Base-by-base conservation (phyloP, 2,113 vertebrate species). In the Dasyprocta punctata region DNA sequence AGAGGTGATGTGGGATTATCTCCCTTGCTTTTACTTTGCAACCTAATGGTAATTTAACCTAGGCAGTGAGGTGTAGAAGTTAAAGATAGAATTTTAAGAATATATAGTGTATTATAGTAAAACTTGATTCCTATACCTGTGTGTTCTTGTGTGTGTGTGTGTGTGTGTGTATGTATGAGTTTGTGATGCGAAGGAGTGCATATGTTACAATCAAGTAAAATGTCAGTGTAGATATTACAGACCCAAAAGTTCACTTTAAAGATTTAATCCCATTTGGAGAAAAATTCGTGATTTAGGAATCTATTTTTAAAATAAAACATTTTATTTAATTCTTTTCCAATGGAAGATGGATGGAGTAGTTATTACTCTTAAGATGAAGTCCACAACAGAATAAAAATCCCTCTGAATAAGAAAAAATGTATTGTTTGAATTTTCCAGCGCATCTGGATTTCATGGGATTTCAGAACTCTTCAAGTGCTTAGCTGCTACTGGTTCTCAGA, bases 361-460 rank as follows among this genome's bases (percentile, higher is more conserved):
- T 71, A 28, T 26, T 14, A 1, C 56, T 86, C 73, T 71, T 71
- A 38, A 67, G 52, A 65, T 49, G 58, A 82, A 63, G 75, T 92
- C 73, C n/a, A 11, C 86, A 71, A 93, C 16, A 81, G 89, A 73
- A 26, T 81, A 47, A 77, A 89, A 86, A 89, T 91, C 83, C 93
- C 90, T 71, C 6, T 41, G 91, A 89, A 41, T 92, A 63, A 83
- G 61, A 36, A 77, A 17, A 47, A 83, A 71, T 44, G 19, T 89
- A 67, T 7, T 56, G 80, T 95, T 96, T 58, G 94, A 36, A 60
- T 94, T 96, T 86, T 89, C 90, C 7, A 80, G 63, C 89, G 86
- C 86, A 33, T 95, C 96, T n/a, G n/a, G n/a, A n/a, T n/a, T n/a
- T 84, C 44, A 36, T 41, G 65, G 94, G 94, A 84, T 95, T 92